Evolutionary conservation across 2,113 vertebrate genomes (phyloP).

Genomic region (Stercorarius parasiticus): DNA sequence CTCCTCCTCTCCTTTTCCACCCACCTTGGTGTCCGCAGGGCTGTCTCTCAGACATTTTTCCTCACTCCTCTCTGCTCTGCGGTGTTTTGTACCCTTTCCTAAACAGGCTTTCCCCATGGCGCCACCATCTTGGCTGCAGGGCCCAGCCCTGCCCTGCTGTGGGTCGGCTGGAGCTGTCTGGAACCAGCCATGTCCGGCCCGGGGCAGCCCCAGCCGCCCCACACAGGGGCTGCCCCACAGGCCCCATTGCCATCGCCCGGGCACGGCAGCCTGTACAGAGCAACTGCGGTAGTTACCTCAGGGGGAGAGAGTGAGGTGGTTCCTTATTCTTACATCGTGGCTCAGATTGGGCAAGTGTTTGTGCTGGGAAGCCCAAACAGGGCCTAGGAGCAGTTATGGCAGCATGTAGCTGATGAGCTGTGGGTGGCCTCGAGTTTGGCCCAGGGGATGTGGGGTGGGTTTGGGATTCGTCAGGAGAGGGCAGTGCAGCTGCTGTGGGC

Average conservation of each 20-base stretch:
- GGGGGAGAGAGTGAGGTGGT: neutral
- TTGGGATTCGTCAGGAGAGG: neutral
- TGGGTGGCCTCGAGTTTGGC: rapidly evolving
- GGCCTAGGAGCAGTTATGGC: neutral
- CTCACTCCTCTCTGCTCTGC: neutral
- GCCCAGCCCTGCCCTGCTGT: neutral
- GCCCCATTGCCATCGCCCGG: no score
- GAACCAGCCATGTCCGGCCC: neutral
- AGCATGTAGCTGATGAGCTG: neutral
- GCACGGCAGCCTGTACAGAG: rapidly evolving
- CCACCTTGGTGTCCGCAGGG: neutral
- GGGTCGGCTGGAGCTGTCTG: neutral
- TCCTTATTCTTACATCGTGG: neutral
- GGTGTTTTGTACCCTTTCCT: no score
- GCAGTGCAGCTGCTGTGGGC: neutral
- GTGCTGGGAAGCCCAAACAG: neutral
- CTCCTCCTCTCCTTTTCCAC: neutral
- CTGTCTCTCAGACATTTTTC: neutral
- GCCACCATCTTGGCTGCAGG: neutral
- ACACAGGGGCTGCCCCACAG: neutral
- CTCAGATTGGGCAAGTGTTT: neutral
- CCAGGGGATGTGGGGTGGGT: rapidly evolving
- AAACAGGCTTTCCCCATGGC: rapidly evolving
- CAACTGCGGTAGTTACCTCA: neutral
- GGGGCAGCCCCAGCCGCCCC: no score